A percentile compares a stretch with the other conserved stretches of the same genome.
Conservation (phyloP, 2,797 vertebrate species). For the Peromyscus eremicus region DNA sequence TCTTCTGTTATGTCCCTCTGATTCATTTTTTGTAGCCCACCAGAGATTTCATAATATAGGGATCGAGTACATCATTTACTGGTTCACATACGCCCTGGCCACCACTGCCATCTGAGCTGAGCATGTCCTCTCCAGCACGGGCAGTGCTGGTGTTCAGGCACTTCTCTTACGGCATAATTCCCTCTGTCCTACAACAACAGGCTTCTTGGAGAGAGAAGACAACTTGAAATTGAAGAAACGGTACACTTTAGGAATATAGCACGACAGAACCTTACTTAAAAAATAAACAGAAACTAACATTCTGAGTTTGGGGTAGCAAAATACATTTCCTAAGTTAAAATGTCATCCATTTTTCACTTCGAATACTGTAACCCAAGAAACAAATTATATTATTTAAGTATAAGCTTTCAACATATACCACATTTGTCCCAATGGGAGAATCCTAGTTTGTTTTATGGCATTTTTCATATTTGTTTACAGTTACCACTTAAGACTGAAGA, state of each 20-base stretch:
- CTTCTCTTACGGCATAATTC: background rate
- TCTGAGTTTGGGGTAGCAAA: background rate
- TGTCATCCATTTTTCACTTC: background rate
- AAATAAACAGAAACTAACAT: background rate
- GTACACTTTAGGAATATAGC: background rate
- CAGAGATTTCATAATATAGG: background rate
- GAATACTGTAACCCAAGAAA: slow-evolving; percentile 24
- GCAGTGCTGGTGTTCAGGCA: too few species aligned
- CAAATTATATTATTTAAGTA: background rate
- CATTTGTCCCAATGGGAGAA: background rate
- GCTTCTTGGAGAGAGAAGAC: background rate
- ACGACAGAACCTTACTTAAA: background rate
- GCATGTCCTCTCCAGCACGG: rapidly evolving
- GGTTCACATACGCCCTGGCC: background rate
- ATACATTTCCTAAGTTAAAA: background rate
- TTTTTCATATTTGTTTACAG: background rate
- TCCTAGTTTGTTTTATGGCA: background rate
- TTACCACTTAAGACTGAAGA: background rate
- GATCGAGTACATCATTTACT: background rate
- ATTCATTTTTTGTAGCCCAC: background rate
- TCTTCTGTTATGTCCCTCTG: background rate
- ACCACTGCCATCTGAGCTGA: background rate
- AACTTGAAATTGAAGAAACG: background rate
- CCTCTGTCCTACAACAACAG: rapidly evolving
- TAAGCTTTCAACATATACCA: background rate